A percentile compares a stretch with the other conserved stretches of the same genome.
phyloP scores from a whole-genome alignment of 2,113 vertebrate genomes.

The Cnemophilus loriae region DNA sequence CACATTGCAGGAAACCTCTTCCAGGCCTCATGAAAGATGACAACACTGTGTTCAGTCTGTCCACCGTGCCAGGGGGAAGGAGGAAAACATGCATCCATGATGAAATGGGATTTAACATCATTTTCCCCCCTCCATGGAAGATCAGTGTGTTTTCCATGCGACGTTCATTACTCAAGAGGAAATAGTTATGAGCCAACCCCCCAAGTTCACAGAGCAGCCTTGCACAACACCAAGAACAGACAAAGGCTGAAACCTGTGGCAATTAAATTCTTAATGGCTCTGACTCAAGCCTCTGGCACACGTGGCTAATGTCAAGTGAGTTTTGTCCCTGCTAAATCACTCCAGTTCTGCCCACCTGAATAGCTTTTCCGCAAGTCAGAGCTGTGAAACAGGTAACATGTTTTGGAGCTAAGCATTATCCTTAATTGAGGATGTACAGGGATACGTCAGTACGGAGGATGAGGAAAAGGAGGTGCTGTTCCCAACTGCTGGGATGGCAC shows the following conservation, averaged over 20 bases:
- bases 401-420: background rate
- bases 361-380: slow-evolving; percentile 29
- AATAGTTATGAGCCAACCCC: background rate
- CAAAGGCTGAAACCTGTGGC: slow-evolving; percentile 9
- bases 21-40: background rate
- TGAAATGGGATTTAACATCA: background rate
- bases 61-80: background rate
- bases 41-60: background rate
- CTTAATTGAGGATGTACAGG: background rate
- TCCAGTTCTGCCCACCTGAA: background rate
- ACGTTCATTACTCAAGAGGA: slow-evolving; percentile 43
- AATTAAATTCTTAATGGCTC: slow-evolving; percentile 36
- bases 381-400: background rate
- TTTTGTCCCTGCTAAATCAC: background rate
- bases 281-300: slow-evolving; percentile 24
- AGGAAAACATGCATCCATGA: background rate
- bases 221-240: background rate
- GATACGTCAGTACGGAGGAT: background rate
- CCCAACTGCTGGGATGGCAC: background rate
- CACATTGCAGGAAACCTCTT: background rate
- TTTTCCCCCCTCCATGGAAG: background rate
- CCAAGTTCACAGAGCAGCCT: background rate
- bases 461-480: background rate
- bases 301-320: background rate
- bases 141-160: background rate